Evolutionary conservation across 2,797 vertebrate species (phyloP), one percentile per base, ranked within the genome.

Genomic region (Sebastes itinus): DNA sequence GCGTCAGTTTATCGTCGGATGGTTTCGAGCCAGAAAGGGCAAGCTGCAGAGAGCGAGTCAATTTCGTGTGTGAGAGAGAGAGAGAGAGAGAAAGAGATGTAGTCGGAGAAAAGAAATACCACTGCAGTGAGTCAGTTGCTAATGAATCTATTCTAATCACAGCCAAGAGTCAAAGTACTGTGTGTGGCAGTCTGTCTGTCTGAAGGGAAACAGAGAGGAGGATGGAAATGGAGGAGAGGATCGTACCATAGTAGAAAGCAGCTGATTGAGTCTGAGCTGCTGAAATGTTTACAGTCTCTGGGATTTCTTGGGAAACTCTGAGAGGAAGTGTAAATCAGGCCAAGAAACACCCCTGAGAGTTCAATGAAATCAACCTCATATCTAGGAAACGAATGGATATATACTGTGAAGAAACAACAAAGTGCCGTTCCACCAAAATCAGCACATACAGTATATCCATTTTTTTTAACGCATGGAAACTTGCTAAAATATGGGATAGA

Each of bases 21-120:
- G 61, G 14, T 59, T 69, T 56, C 7, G 8, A 76, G 76, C 66
- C 63, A 80, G 63, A 81, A 72, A 70, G 66, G 65, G 46, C 65
- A 75, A 66, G 69, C 65, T 55, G 55, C 54, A 77, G 49, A 83
- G 49, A 64, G n/a, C 12, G 16, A 74, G 54, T 60, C 23, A 9
- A 27, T 63, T 66, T 52, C 13, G 23, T 28, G 33, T 33, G 32
- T 10, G 32, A 0, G 32, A 33, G 9, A 10, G 32, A 10, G 32
- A 33, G 32, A 32, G 32, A 32, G 30, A 32, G 28, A 42, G 38
- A 42, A 18, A 42, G 38, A 42, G 28, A 35, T 46, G 32, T 2
- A 60, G 33, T 14, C 20, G 18, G 33, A 81, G 18, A 27, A 33
- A 72, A 79, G 33, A 82, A 72, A 75, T 33, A 32, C 27, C 28